Percentiles rank a stretch among this genome's conserved stretches.
Evolutionary conservation across 2,888 invertebrate species (phyloP).

Genomic region (Megaustenia siamemsis): DNA sequence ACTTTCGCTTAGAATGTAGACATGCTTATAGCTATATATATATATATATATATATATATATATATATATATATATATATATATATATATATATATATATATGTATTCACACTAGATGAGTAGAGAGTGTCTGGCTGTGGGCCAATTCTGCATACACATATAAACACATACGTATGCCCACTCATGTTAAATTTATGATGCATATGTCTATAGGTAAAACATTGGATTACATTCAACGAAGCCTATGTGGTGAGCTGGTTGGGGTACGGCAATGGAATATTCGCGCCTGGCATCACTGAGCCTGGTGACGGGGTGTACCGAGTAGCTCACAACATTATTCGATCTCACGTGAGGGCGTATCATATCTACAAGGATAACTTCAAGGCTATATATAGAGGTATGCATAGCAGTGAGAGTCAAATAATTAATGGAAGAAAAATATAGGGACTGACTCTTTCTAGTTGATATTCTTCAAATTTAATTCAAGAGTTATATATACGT

Average conservation of each 20-base stretch:
- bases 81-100: constrained; percentile 16
- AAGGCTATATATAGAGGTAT: constrained; percentile 36
- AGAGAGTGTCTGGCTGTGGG: no score
- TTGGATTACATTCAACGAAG: constrained; percentile 90
- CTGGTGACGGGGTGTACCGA: constrained; percentile 81
- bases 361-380: constrained; percentile 77
- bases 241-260: constrained; percentile 77
- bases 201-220: constrained; percentile 77
- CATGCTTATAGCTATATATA: no score
- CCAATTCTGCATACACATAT: not conserved
- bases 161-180: not conserved
- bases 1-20: not conserved
- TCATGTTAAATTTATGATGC: not conserved
- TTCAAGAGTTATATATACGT: no score
- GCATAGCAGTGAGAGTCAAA: no score
- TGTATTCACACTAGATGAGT: not conserved
- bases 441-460: no score
- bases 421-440: no score
- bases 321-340: constrained; percentile 85
- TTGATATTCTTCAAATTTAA: no score
- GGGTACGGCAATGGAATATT: constrained; percentile 63
- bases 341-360: constrained; percentile 85
- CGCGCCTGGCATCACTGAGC: constrained; percentile 64
- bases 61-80: constrained; percentile 7
- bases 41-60: not conserved